These are phyloP conservation scores for Arion vulgaris DNA, from an alignment of 1,140 invertebrate species.

Conservation along the genomic window DNA sequence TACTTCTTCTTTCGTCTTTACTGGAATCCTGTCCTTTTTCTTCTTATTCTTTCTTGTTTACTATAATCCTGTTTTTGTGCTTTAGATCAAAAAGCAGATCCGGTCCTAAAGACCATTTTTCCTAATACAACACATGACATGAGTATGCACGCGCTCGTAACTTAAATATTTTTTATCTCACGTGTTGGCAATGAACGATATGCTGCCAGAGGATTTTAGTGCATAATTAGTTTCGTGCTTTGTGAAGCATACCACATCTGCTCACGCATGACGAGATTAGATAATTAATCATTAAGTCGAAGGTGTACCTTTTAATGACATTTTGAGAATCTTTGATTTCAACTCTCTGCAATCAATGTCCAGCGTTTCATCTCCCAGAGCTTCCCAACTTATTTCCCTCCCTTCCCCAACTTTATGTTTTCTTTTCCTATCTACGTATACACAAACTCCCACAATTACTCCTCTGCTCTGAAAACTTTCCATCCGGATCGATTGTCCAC, in stretches of 20 bases:
- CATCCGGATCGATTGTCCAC: neutral
- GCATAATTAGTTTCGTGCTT: neutral
- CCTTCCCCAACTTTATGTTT: too few relatives aligned
- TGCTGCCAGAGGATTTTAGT: neutral
- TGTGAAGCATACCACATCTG: neutral
- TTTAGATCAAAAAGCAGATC: too few relatives aligned
- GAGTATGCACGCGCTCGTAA: too few relatives aligned
- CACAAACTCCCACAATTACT: too few relatives aligned
- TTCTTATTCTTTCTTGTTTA: too few relatives aligned
- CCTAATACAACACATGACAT: too few relatives aligned
- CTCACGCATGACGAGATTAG: neutral
- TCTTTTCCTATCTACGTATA: too few relatives aligned
- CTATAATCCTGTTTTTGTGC: too few relatives aligned
- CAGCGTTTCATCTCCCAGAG: neutral
- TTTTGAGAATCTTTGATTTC: neutral
- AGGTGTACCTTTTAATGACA: neutral
- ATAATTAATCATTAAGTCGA: constrained; percentile 8
- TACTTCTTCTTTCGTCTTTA: too few relatives aligned
- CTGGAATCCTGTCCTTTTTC: too few relatives aligned
- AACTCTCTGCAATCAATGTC: neutral
- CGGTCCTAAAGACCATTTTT: too few relatives aligned
- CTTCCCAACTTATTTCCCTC: neutral
- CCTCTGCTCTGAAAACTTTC: neutral
- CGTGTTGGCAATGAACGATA: neutral
- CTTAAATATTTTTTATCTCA: neutral